Evolutionary conservation across 2,797 vertebrate species (phyloP).

Genomic region (Sebastes trivittatus): DNA sequence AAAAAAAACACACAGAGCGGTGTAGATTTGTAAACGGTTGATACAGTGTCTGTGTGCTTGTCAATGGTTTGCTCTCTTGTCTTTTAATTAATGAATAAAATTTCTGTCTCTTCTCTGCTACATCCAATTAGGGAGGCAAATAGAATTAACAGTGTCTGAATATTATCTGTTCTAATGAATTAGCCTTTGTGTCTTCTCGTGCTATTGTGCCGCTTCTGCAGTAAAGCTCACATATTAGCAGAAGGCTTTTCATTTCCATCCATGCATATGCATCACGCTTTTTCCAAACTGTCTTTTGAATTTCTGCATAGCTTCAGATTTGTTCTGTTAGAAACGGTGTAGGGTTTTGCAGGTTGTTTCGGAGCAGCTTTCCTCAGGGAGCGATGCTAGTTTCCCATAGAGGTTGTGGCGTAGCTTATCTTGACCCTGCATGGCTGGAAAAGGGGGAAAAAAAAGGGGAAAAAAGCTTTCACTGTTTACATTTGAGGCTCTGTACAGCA

Average conservation of each 20-base stretch:
- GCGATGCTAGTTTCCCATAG: slow-evolving; percentile 73
- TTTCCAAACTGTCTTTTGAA: slow-evolving; percentile 40
- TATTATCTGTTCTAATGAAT: slow-evolving; percentile 83
- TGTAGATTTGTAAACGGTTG: slow-evolving; percentile 56
- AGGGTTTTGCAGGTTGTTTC: slow-evolving; percentile 65
- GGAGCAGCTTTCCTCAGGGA: slow-evolving; percentile 72
- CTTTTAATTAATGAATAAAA: slow-evolving; percentile 81
- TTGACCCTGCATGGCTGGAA: slow-evolving; percentile 68
- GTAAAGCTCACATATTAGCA: slow-evolving; percentile 65
- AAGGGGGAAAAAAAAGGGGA: slow-evolving; percentile 28
- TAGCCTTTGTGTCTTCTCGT: slow-evolving; percentile 74
- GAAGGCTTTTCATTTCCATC: slow-evolving; percentile 52
- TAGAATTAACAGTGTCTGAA: slow-evolving; percentile 81
- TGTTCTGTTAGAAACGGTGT: slow-evolving; percentile 42
- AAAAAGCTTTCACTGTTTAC: slow-evolving; percentile 53
- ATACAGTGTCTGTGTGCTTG: slow-evolving; percentile 47
- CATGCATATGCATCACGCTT: slow-evolving; percentile 57
- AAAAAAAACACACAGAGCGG: slow-evolving; percentile 13
- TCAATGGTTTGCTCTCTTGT: slow-evolving; percentile 69
- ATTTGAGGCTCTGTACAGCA: slow-evolving; percentile 67
- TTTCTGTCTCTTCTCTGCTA: slow-evolving; percentile 70
- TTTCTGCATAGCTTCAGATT: slow-evolving; percentile 55
- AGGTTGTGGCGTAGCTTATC: slow-evolving; percentile 76
- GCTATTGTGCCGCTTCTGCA: slow-evolving; percentile 62
- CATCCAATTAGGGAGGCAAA: slow-evolving; percentile 80